phyloP scores from a whole-genome alignment of 2,113 vertebrate genomes.

The Acanthochromis polyacanthus region DNA sequence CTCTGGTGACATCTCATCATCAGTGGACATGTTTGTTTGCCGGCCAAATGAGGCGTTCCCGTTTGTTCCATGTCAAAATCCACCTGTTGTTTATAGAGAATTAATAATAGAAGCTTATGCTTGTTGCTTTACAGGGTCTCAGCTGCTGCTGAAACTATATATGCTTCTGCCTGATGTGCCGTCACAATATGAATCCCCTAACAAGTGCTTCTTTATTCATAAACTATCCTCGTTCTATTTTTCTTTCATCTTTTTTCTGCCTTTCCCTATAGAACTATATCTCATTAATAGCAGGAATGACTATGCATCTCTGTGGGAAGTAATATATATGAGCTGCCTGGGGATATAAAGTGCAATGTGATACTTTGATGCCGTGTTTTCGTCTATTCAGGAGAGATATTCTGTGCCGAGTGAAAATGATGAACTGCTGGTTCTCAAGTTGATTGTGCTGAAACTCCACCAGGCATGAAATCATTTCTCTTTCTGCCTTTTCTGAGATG shows the following conservation, averaged over 20 bases:
- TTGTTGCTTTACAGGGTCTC: slow-evolving; percentile 5
- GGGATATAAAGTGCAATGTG: slow-evolving; percentile 4
- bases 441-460: background rate
- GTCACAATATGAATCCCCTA: background rate
- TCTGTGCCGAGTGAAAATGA: slow-evolving; percentile 6
- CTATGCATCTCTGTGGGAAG: slow-evolving; percentile 14
- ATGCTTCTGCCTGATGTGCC: background rate
- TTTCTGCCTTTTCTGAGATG: too few species aligned
- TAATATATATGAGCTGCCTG: slow-evolving; percentile 16
- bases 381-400: slow-evolving; percentile 11
- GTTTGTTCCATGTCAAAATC: slow-evolving; percentile 14
- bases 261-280: background rate
- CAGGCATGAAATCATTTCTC: background rate
- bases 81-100: slow-evolving; percentile 40
- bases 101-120: slow-evolving; percentile 35
- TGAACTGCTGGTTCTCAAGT: background rate
- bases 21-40: slow-evolving; percentile 12
- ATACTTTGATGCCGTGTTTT: slow-evolving; percentile 3
- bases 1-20: slow-evolving; percentile 6
- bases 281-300: slow-evolving; percentile 21
- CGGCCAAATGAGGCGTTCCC: background rate
- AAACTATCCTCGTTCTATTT: background rate
- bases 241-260: background rate
- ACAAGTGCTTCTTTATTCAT: background rate
- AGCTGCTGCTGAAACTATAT: slow-evolving; percentile 23